Percentiles rank a stretch among this genome's conserved stretches.
These are phyloP conservation scores for Rousettus leschenaultii DNA, from an alignment of 2,113 vertebrate genomes.

Conservation along the genomic window DNA sequence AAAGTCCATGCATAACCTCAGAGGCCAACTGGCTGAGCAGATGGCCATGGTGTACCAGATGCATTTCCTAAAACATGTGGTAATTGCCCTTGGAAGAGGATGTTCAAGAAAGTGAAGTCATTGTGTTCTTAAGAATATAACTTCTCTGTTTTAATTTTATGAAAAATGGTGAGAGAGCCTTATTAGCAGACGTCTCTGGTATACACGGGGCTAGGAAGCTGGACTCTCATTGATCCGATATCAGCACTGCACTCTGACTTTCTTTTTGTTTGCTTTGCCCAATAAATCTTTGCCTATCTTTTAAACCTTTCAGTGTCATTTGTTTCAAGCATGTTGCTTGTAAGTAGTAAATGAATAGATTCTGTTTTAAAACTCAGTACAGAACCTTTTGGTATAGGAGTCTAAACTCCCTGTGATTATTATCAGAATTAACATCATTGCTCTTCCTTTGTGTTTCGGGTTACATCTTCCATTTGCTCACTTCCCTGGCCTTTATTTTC, in stretches of 20 bases:
- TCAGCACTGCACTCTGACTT: neutral
- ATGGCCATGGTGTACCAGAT: neutral
- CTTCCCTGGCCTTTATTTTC: neutral
- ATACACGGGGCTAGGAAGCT: rapidly evolving
- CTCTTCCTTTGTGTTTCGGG: neutral
- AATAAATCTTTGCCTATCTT: neutral
- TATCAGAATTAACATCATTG: neutral
- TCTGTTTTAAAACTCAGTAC: neutral
- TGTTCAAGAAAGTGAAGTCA: neutral
- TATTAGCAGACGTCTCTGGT: rapidly evolving
- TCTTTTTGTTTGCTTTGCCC: neutral
- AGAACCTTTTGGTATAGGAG: neutral
- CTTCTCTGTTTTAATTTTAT: neutral
- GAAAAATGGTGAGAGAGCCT: neutral
- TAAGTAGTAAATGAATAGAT: neutral
- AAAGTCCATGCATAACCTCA: neutral
- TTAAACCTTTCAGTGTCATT: neutral
- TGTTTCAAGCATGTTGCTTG: neutral
- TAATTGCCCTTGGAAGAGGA: neutral
- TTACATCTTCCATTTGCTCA: neutral
- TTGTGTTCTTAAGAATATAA: neutral
- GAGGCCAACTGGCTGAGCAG: neutral
- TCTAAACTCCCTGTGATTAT: neutral
- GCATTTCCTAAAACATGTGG: neutral
- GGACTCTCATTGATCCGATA: neutral